Conservation (phyloP, 2,113 vertebrate genomes). For the Haplotaxodon microlepis region DNA sequence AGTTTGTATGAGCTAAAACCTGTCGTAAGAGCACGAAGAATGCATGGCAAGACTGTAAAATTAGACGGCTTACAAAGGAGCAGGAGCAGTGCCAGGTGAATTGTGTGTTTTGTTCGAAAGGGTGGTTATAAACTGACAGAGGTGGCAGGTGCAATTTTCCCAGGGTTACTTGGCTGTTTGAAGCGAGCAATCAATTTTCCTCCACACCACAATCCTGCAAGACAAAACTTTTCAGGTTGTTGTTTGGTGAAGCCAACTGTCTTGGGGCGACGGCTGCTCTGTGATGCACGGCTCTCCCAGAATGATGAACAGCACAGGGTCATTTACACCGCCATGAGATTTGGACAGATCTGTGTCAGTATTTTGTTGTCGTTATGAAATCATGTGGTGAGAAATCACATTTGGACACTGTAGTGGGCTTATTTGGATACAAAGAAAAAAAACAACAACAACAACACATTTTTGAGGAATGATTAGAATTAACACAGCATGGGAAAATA, state of each 20-base stretch:
- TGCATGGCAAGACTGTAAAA: neutral
- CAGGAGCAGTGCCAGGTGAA: neutral
- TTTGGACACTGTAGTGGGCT: neutral
- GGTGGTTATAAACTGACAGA: slow-evolving; percentile 28
- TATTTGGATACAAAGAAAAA: neutral
- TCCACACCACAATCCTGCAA: slow-evolving; percentile 7
- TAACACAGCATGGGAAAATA: neutral
- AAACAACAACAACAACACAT: neutral
- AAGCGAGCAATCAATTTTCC: slow-evolving; percentile 43
- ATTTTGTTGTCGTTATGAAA: slow-evolving; percentile 20
- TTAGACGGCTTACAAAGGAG: neutral
- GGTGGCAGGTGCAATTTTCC: slow-evolving; percentile 46
- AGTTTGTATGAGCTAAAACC: neutral
- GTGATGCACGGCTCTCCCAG: slow-evolving; percentile 1
- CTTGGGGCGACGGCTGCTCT: slow-evolving; percentile 5
- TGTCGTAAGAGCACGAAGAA: neutral
- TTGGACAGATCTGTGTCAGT: neutral
- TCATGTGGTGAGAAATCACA: slow-evolving; percentile 3
- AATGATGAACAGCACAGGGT: slow-evolving; percentile 21
- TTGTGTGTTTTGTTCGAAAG: neutral
- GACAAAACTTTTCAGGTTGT: slow-evolving; percentile 13
- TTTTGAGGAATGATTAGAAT: neutral
- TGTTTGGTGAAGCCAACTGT: slow-evolving; percentile 19
- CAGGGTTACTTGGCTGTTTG: slow-evolving; percentile 8
- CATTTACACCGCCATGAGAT: neutral